These are phyloP conservation scores for Mimachlamys varia DNA, from an alignment of 2,888 invertebrate species.

Conservation along the genomic window DNA sequence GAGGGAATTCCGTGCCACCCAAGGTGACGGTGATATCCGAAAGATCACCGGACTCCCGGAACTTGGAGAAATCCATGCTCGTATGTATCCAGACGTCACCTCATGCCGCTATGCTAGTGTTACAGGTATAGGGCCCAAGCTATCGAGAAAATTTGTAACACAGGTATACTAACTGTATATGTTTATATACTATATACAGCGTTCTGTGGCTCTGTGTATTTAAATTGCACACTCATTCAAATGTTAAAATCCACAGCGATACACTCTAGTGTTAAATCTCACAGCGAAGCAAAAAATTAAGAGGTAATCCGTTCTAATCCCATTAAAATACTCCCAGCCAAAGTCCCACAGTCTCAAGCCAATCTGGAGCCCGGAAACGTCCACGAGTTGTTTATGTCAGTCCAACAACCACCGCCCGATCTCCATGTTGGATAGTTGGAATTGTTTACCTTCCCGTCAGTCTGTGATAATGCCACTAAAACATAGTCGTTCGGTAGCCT, in stretches of 20 bases:
- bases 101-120: not conserved
- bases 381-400: not conserved
- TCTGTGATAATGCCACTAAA: not conserved
- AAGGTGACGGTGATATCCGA: conserved; percentile 79
- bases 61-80: conserved; percentile 75
- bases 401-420: not conserved
- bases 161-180: not conserved
- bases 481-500: not conserved
- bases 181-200: not conserved
- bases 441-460: not conserved
- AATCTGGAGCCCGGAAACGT: not conserved
- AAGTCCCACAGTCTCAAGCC: not conserved
- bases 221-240: conserved; percentile 13
- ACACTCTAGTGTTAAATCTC: not conserved
- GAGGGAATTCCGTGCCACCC: conserved; percentile 73
- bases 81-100: not conserved
- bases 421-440: not conserved
- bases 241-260: not conserved
- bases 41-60: conserved; percentile 77
- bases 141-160: not conserved
- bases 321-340: not conserved
- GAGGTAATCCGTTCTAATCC: not conserved
- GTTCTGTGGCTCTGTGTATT: not conserved
- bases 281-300: conserved; percentile 20
- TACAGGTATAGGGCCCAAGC: not conserved